These are phyloP conservation scores for Cephus nigrinus DNA, from an alignment of 2,888 invertebrate species.

Conservation along the genomic window DNA sequence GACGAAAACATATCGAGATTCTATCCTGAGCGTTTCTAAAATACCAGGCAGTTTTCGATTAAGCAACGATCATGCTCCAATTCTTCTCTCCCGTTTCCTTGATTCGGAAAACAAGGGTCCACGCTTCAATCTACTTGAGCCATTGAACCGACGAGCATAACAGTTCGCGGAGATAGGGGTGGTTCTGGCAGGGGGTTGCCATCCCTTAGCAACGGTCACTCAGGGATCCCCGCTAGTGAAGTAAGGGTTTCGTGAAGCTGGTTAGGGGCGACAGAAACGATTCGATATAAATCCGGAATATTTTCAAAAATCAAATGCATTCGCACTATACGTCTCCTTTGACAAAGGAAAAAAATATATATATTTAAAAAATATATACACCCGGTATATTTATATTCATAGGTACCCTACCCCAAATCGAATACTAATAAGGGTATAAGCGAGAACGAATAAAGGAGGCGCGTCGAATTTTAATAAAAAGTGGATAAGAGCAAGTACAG, in stretches of 20 bases:
- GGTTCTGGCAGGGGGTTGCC: constrained; percentile 28
- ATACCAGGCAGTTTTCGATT: neutral
- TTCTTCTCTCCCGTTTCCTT: constrained; percentile 26
- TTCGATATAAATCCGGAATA: neutral
- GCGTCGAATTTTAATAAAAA: neutral
- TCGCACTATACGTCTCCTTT: too few species aligned
- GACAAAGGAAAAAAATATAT: too few species aligned
- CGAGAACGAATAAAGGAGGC: neutral
- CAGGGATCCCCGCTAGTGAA: constrained; percentile 29
- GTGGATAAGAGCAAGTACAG: neutral
- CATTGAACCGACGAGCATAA: constrained; percentile 1
- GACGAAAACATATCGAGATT: neutral
- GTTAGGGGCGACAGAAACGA: neutral
- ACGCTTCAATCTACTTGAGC: constrained; percentile 22
- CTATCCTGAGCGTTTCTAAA: neutral
- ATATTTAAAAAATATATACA: neutral
- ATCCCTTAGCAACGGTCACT: constrained; percentile 41
- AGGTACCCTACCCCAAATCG: neutral
- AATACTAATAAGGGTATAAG: neutral
- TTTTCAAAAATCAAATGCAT: neutral
- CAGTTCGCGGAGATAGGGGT: constrained; percentile 20
- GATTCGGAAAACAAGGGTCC: constrained; percentile 31
- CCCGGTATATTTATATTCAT: neutral
- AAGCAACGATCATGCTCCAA: constrained; percentile 25
- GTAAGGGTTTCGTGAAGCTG: neutral